A percentile compares a stretch with the other conserved stretches of the same genome.
Evolutionary conservation across 2,113 vertebrate species (phyloP).

Genomic region (Sarotherodon lohbergeri): DNA sequence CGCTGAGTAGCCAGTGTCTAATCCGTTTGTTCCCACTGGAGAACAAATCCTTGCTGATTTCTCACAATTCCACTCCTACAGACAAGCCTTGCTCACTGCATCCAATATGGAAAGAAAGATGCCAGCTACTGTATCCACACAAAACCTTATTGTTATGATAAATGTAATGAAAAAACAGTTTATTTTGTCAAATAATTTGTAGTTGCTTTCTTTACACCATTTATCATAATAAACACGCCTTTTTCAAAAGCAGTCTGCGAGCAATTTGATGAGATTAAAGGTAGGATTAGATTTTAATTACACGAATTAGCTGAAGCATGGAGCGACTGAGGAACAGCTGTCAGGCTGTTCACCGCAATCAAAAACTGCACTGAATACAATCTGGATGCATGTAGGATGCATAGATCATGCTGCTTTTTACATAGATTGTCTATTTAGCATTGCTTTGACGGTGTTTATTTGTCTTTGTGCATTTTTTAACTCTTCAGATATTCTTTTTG

Average conservation of each 20-base stretch:
- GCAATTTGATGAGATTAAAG: conserved; percentile 10
- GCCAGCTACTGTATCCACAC: neutral
- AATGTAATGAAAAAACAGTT: neutral
- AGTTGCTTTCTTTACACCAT: neutral
- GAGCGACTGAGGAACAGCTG: conserved; percentile 37
- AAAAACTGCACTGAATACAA: neutral
- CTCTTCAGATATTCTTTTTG: neutral
- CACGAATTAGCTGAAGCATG: conserved; percentile 8
- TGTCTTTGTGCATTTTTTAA: neutral
- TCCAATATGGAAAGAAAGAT: conserved; percentile 14
- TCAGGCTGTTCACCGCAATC: conserved; percentile 16
- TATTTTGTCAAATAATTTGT: neutral
- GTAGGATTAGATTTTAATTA: conserved; percentile 35
- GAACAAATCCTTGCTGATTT: conserved; percentile 48
- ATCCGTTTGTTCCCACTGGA: conserved; percentile 46
- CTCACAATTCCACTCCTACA: neutral
- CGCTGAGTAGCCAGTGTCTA: conserved; percentile 40
- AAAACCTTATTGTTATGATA: neutral
- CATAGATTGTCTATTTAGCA: neutral
- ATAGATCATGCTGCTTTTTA: neutral
- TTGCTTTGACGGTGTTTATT: neutral
- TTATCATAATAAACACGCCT: neutral
- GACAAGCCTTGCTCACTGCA: neutral
- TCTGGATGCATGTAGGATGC: neutral
- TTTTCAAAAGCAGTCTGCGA: neutral